These are phyloP conservation scores for Trachelus troglodyta DNA, from an alignment of 2,888 invertebrate species.

Conservation along the genomic window DNA sequence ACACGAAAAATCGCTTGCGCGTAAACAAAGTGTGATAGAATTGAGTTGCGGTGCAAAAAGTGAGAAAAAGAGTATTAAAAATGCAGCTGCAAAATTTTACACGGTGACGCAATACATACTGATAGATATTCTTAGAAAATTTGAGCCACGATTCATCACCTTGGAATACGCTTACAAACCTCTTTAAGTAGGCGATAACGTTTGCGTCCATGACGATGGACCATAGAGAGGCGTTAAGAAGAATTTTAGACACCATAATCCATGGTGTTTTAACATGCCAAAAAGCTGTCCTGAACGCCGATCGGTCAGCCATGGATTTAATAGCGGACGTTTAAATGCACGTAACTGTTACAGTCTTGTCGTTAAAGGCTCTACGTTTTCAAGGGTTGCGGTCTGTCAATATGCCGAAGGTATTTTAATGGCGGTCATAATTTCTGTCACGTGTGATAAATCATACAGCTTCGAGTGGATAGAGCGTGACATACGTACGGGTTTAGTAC, in stretches of 20 bases:
- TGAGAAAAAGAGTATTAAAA: too few species aligned
- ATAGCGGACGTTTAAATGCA: slow-evolving; percentile 32
- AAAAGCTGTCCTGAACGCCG: slow-evolving; percentile 8
- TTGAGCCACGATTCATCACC: too few species aligned
- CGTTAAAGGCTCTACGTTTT: slow-evolving; percentile 27
- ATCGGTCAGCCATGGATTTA: slow-evolving; percentile 23
- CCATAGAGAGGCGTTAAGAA: background rate
- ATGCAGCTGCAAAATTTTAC: too few species aligned
- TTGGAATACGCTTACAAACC: too few species aligned
- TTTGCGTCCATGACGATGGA: background rate
- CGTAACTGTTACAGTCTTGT: slow-evolving; percentile 33
- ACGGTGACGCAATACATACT: too few species aligned
- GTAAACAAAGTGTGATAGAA: too few species aligned
- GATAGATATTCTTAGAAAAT: too few species aligned
- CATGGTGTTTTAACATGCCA: background rate
- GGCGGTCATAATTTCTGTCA: slow-evolving; percentile 52
- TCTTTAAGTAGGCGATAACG: background rate
- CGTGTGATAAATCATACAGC: slow-evolving; percentile 41
- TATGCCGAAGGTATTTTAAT: slow-evolving; percentile 47
- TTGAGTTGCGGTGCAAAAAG: too few species aligned
- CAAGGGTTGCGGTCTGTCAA: slow-evolving; percentile 41
- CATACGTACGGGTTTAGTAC: slow-evolving; percentile 3
- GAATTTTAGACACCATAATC: background rate
- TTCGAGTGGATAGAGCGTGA: slow-evolving; percentile 4
- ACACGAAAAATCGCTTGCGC: too few species aligned